A percentile compares a stretch with the other conserved stretches of the same genome.
Evolutionary conservation across 2,888 invertebrate species (phyloP).

Genomic region (Melanostoma mellinum): DNA sequence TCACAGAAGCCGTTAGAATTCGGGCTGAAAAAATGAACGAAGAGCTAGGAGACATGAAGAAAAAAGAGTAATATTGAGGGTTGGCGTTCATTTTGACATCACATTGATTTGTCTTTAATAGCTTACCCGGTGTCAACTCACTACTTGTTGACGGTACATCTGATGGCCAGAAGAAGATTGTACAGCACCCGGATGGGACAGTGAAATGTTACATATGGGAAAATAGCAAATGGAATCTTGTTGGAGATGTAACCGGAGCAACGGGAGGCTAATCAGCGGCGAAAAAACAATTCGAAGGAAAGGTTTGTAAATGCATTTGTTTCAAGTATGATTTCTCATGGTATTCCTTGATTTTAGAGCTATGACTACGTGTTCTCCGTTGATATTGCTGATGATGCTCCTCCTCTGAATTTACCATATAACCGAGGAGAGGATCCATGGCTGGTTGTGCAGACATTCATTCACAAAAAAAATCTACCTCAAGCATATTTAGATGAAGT

Average conservation of each 20-base stretch:
- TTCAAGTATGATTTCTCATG: not conserved
- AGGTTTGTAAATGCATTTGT: slow-evolving; percentile 77
- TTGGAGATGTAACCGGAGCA: no score
- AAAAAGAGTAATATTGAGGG: slow-evolving; percentile 86
- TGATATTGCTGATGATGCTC: slow-evolving; percentile 94
- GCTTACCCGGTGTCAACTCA: slow-evolving; percentile 91
- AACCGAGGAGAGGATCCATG: slow-evolving; percentile 96
- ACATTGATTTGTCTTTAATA: slow-evolving; percentile 76
- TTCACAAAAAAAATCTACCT: slow-evolving; percentile 91
- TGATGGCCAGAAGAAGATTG: slow-evolving; percentile 93
- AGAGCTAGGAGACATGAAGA: slow-evolving; percentile 93
- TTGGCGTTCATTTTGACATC: slow-evolving; percentile 64
- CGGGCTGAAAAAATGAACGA: slow-evolving; percentile 85
- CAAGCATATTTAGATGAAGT: slow-evolving; percentile 95
- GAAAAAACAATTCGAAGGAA: slow-evolving; percentile 92
- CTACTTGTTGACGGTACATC: slow-evolving; percentile 88
- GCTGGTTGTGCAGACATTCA: slow-evolving; percentile 94
- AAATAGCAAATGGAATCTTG: slow-evolving; percentile 88
- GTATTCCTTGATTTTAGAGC: slow-evolving; percentile 81
- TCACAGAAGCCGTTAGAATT: slow-evolving; percentile 88
- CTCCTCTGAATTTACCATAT: slow-evolving; percentile 95
- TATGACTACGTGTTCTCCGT: slow-evolving; percentile 98
- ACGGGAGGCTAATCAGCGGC: slow-evolving; percentile 87
- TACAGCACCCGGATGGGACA: slow-evolving; percentile 87
- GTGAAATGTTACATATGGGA: slow-evolving; percentile 93